Evolutionary conservation across 2,113 vertebrate genomes (phyloP), one percentile per base, ranked within the genome.

Genomic region (Haemorhous mexicanus): DNA sequence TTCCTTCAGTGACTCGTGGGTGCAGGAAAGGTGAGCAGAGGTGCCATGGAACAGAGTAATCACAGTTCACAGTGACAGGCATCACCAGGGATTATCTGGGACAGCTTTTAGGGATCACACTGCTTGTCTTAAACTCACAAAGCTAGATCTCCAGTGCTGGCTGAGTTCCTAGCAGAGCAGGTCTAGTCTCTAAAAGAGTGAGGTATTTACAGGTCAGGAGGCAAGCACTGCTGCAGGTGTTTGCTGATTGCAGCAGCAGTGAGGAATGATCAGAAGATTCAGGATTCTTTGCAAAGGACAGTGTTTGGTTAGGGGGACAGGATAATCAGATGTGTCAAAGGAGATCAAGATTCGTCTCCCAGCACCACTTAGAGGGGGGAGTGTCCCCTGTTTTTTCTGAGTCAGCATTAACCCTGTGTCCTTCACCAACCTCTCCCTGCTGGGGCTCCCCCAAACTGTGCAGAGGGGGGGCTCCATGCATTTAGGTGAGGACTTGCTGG

Each of bases 1-100:
- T 84, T 70, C 22, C 26, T 49, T 66, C 24, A 0, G 0, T 59
- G 85, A 33, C 14, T 33, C 19, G 6, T 11, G 30, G 50, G 20
- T 62, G 30, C 21, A 23, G 12, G 37, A 43, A 14, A 37, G 46
- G 30, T 3, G 3, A 26, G 4, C 20, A 22, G 47, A 30, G 27
- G 52, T 76, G 53, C 33, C n/a, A 2, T 15, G 4, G 6, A 21
- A 47, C 7, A 1, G 10, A 10, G 39, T 76, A 59, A 64, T 89
- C 80, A 55, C 47, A 58, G 64, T 47, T 84, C 20, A 24, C 2
- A 39, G 39, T 32, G 86, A 21, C 56, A 83, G 43, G 39, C 55
- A 41, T 87, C 39, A 70, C 16, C 64, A 30, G 56, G 43, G n/a
- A 15, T 50, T 86, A 79, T 21, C 47, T 49, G 37, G 43, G 61